phyloP scores from a whole-genome alignment of 2,888 invertebrate species.

The Caenorhabditis afra region DNA sequence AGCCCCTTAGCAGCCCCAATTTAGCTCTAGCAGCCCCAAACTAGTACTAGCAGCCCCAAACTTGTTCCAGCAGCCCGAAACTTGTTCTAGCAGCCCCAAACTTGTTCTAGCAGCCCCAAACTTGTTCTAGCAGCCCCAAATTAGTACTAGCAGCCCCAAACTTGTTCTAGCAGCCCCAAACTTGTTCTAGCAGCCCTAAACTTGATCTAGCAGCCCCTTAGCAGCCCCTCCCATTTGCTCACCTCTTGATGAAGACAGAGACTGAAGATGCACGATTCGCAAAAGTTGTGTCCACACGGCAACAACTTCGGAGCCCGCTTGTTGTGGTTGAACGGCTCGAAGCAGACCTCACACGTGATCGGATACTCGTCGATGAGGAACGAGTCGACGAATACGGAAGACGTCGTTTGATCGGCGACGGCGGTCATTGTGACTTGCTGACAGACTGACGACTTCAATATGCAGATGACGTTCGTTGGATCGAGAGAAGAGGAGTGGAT shows the following conservation, averaged over 20 bases:
- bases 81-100: too few species aligned
- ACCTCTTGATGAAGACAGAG: slow-evolving; percentile 76
- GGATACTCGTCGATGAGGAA: slow-evolving; percentile 29
- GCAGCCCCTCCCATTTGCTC: slow-evolving; percentile 12
- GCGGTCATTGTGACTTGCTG: neutral
- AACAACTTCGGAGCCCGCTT: slow-evolving; percentile 72
- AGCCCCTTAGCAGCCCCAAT: too few species aligned
- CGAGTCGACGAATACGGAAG: slow-evolving; percentile 29
- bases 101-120: too few species aligned
- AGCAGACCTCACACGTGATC: slow-evolving; percentile 66
- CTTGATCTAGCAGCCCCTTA: too few species aligned
- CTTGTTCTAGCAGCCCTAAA: too few species aligned
- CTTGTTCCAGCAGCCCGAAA: too few species aligned
- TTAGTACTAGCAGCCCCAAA: too few species aligned
- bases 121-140: too few species aligned
- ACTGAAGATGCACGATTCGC: slow-evolving; percentile 73
- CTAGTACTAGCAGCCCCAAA: too few species aligned
- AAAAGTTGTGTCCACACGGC: slow-evolving; percentile 79
- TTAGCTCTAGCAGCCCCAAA: too few species aligned
- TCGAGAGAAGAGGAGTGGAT: neutral
- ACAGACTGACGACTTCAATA: neutral
- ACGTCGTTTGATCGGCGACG: slow-evolving; percentile 6
- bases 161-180: too few species aligned
- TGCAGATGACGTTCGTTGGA: neutral
- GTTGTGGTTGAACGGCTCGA: slow-evolving; percentile 63